Base-by-base conservation (phyloP, 2,113 vertebrate genomes). In the Catharus minimus region DNA sequence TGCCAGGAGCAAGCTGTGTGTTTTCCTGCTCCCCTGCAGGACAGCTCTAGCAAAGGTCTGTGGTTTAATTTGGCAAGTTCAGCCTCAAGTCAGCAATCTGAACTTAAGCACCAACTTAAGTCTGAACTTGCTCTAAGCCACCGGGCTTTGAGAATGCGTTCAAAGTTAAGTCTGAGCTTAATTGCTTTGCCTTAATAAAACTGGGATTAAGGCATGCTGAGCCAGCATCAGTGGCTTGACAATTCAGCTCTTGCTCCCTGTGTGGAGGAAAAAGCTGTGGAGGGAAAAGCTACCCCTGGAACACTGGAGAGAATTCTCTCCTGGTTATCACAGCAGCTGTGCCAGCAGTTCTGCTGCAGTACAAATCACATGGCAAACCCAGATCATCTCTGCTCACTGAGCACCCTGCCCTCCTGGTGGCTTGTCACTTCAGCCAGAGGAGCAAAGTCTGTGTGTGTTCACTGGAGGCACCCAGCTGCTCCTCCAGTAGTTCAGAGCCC, bases 331-430 rank as follows among this genome's bases (percentile, higher is more conserved):
- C 38, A 87, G 93, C 77, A 68, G 89, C 93, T 87, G 92, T 95
- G 90, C 95, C 86, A 85, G 89, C 90, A 93, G 95, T 78, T 87
- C 78, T 95, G 86, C 95, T 95, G 90, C 95, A 95, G 92, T 82
- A 44, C 30, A 15, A 21, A 94, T 95, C 95, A 95, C 90, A 95
- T 92, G 93, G 93, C 84, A 84, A 86, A 21, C 58, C 66, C 44
- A 27, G 90, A 89, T 76, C 77, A 7, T 68, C 88, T 84, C 69
- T 0, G 86, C 83, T 81, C 36, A 5, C 77, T 39, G 86, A 82
- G 5, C 67, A 75, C 81, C 7, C 1, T 90, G 66, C 84, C 52
- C 81, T 95, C 74, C 86, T 47, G 78, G 73, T 82, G 74, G 30
- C 74, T 85, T 53, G 50, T 68, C 83, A 23, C 43, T 88, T 73